phyloP scores from a whole-genome alignment of 2,797 vertebrate genomes.

The Macropus fuliginosus region DNA sequence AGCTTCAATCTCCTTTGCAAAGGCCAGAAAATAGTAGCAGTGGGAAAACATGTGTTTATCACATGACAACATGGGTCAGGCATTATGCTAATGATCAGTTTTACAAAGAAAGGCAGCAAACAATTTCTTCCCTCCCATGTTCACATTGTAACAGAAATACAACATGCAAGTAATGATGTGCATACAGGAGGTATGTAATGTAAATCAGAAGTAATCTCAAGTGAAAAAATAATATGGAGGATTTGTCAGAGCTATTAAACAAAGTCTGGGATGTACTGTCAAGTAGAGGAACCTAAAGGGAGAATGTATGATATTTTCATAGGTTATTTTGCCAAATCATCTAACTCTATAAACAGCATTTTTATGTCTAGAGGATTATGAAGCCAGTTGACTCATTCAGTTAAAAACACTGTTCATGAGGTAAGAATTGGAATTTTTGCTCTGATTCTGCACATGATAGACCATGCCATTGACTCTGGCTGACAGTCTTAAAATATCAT shows the following conservation, averaged over 20 bases:
- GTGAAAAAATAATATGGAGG: neutral
- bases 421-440: neutral
- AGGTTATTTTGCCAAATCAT: constrained; percentile 1
- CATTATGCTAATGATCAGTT: neutral
- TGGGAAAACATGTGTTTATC: neutral
- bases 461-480: neutral
- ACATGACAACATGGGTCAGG: neutral
- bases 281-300: neutral
- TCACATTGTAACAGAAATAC: neutral
- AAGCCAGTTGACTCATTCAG: too few relatives aligned
- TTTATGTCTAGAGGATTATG: too few relatives aligned
- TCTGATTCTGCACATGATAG: neutral
- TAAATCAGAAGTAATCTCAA: neutral
- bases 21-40: neutral
- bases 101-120: neutral
- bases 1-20: constrained; percentile 49
- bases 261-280: neutral
- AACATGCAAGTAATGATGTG: neutral
- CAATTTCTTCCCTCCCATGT: neutral
- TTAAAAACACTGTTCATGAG: too few relatives aligned
- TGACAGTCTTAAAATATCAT: neutral
- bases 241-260: neutral
- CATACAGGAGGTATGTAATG: neutral
- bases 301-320: neutral
- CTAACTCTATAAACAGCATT: too few relatives aligned